Conservation (phyloP, 2,113 vertebrate genomes). For the Platichthys stellatus region DNA sequence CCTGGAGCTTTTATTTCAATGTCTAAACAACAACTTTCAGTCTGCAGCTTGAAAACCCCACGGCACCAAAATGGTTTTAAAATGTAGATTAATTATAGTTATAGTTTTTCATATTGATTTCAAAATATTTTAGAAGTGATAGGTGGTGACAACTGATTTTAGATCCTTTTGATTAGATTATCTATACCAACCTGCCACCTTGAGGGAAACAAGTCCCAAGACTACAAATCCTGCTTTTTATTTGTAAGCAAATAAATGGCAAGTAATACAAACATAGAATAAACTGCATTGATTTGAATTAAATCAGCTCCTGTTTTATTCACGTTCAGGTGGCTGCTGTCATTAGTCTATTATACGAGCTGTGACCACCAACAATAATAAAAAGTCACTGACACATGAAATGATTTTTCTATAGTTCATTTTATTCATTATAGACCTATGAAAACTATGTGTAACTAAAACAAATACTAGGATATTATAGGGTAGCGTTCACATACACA, state of each 20-base stretch:
- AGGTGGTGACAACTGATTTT: no score
- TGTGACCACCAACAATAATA: neutral
- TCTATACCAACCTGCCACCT: no score
- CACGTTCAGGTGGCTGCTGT: no score
- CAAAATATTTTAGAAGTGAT: neutral
- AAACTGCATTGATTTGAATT: no score
- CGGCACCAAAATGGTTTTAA: constrained; percentile 1
- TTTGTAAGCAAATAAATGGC: no score
- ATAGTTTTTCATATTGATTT: constrained; percentile 21
- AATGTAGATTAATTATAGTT: neutral
- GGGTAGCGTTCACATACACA: constrained; percentile 7
- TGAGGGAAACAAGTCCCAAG: no score
- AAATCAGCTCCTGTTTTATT: no score
- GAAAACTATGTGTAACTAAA: constrained; percentile 12
- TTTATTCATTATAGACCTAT: constrained; percentile 29
- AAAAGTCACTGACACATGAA: neutral
- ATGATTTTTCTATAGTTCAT: neutral
- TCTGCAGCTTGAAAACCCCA: neutral
- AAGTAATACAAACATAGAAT: no score
- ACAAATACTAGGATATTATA: neutral
- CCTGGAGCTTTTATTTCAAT: neutral
- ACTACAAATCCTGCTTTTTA: no score
- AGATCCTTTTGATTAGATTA: no score
- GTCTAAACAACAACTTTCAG: neutral
- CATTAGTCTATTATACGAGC: neutral